Base-by-base conservation (phyloP, 2,113 vertebrate genomes). In the Ardeotis arabs region DNA sequence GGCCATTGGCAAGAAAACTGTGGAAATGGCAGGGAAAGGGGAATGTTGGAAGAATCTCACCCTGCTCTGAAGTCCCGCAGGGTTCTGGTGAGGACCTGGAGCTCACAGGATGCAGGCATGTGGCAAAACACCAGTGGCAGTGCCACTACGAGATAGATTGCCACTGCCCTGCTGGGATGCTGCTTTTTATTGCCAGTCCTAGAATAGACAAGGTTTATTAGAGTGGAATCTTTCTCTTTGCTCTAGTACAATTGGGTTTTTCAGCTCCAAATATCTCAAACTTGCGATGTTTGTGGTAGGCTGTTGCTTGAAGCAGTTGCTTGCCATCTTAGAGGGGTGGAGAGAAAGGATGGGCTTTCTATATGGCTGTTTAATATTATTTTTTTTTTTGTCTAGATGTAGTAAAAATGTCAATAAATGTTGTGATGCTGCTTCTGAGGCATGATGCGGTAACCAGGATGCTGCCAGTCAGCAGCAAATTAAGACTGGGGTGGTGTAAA, bases 41-140 rank as follows among this genome's bases (percentile, higher is more conserved):
- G 21, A 55, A 14, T 25, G 37, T 7, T 35, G 50, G 44, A 53
- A 39, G n/a, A 63, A 13, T 47, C 62, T 53, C 17, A 0, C 37
- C 29, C 37, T 39, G 20, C n/a, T 73, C 22, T 11, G 35, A 20
- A 44, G 21, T 45, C 31, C 31, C 22, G 8, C 6, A 24, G 15
- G 44, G 20, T 24, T 45, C 47, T 7, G 24, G 14, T 24, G 60
- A 10, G 50, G 70, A 33, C 23, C 27, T 23, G 78, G 63, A 37
- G 62, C 29, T 76, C 23, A 0, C 15, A 3, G 47, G 10, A 25
- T 5, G 14, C 33, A 4, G 25, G 19, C 31, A 1, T 1, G 21
- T 5, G 18, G 45, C n/a, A 53, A 53, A 60, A 66, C 4, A 10
- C 50, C 1, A 0, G 4, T n/a, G 78, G 53, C 5, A 2, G 33